Conservation (phyloP, 64 coral and sea anemone species). For the Stichodactyla mertensii region DNA sequence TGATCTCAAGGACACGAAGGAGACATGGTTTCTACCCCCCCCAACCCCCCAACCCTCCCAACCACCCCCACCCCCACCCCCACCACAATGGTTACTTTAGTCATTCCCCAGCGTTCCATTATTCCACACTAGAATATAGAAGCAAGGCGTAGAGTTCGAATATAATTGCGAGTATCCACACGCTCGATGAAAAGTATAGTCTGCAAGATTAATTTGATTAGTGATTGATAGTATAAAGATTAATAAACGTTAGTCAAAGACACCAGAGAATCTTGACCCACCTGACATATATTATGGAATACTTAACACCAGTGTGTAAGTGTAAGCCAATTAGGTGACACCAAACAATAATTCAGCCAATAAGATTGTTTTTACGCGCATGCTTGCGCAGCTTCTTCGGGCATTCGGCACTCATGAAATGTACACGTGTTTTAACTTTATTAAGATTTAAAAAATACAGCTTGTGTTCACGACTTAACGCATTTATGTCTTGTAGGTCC, state of each 20-base stretch:
- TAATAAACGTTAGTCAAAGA: neutral
- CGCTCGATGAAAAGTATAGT: neutral
- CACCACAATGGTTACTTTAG: too few species aligned
- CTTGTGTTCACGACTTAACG: neutral
- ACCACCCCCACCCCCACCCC: too few species aligned
- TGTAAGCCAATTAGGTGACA: neutral
- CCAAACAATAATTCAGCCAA: neutral
- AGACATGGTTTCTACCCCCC: too few species aligned
- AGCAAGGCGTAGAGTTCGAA: neutral
- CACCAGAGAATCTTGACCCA: neutral
- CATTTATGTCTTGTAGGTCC: slow-evolving; percentile 8
- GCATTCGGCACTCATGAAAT: too few species aligned
- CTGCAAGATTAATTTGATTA: neutral
- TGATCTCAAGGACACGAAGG: too few species aligned
- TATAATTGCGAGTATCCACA: neutral
- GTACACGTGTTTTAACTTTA: neutral
- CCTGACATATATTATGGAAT: neutral
- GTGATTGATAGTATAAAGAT: neutral
- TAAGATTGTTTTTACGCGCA: too few species aligned
- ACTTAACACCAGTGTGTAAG: neutral
- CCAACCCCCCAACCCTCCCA: too few species aligned
- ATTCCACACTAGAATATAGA: neutral
- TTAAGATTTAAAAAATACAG: neutral
- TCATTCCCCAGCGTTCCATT: neutral
- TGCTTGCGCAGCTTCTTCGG: too few species aligned